Conservation (phyloP, 2,797 vertebrate species). For the Anolis apletophallus region DNA sequence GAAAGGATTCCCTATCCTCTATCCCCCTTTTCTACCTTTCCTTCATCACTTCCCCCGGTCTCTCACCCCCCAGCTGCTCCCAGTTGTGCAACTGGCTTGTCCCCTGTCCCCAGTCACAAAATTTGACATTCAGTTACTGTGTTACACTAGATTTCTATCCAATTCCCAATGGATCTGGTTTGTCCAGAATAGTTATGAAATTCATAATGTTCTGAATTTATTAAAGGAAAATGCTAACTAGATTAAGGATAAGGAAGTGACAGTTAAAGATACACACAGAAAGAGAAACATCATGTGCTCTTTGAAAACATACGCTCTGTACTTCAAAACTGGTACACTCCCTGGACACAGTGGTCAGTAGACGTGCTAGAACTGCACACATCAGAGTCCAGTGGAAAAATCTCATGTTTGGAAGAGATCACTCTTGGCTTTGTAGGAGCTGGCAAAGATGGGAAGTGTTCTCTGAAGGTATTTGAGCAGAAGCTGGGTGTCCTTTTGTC, state of each 20-base stretch:
- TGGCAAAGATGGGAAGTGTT: neutral
- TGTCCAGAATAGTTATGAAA: neutral
- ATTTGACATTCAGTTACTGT: neutral
- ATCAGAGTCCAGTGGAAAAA: neutral
- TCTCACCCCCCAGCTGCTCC: too few relatives aligned
- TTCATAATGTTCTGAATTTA: neutral
- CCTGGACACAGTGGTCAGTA: neutral
- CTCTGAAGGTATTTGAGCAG: too few relatives aligned
- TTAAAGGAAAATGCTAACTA: neutral
- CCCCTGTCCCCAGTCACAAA: too few relatives aligned
- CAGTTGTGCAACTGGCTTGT: too few relatives aligned
- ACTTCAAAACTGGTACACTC: neutral
- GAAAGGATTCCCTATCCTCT: too few relatives aligned
- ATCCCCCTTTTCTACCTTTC: too few relatives aligned
- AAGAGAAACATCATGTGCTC: neutral
- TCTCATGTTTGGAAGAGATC: neutral
- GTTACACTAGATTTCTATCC: neutral
- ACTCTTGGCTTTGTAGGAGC: neutral
- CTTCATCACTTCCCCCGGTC: too few relatives aligned
- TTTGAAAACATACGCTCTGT: conserved; percentile 3
- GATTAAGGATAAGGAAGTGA: conserved; percentile 11
- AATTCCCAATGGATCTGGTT: neutral
- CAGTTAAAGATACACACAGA: neutral
- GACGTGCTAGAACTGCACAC: neutral
- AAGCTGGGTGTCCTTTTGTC: too few relatives aligned